Evolutionary conservation across 2,113 vertebrate species (phyloP), one percentile per base, ranked within the genome.

Genomic region (Vulpes vulpes): DNA sequence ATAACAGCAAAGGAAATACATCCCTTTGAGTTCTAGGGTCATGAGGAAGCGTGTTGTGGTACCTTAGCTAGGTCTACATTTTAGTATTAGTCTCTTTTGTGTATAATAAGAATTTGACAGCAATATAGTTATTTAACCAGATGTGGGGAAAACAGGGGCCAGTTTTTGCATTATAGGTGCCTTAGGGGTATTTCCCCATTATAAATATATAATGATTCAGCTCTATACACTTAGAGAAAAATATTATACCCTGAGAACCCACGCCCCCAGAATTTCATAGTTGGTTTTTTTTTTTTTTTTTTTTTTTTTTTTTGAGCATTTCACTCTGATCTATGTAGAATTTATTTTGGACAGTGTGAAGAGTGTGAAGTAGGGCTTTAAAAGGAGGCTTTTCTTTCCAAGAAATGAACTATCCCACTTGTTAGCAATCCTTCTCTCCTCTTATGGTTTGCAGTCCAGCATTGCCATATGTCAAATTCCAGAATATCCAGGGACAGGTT

Each of bases 181-280:
- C 65, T 55, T 5, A 3, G 30, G 57, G 71, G 60, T 73, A 53
- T 43, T 95, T 97, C 97, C 94, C 90, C 79, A 49, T 20, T 67
- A 92, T 57, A 89, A 83, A 62, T 86, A 49, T 25, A 32, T 89
- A 82, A 32, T 83, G 79, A 95, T 83, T 97, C 92, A 96, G 30
- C 51, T 69, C 62, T 49, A 49, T 64, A 86, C 14, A 85, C n/a
- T 38, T 71, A 43, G 82, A 94, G 80, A 80, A 95, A 93, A 95
- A 90, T 27, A 71, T 8, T 55, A 20, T 57, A 85, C 76, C 12
- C 27, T 91, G 65, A 94, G 86, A 97, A 92, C 86, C 43, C 35
- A 38, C 1, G 0, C 62, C 85, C 67, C 76, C 82, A 96, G 91
- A 69, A 59, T 93, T 86, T 95, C 79, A 93, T 86, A 82, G 67